Evolutionary conservation across 2,888 invertebrate species (phyloP).

Genomic region (Hirtodrosophila histrioides): DNA sequence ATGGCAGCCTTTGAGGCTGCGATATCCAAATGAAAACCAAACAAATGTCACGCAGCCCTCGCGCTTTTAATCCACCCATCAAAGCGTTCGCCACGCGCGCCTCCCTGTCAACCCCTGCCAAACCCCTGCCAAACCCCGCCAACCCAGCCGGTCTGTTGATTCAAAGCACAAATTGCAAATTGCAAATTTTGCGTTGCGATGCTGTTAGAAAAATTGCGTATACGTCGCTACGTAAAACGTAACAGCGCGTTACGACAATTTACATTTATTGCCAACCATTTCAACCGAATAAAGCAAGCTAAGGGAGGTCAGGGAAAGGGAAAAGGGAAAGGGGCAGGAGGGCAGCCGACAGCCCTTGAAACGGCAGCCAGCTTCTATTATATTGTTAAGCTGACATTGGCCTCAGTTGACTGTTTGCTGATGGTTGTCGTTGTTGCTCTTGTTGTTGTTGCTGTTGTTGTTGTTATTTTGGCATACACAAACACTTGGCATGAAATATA

Average conservation of each 20-base stretch:
- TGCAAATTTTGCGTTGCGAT: slow-evolving; percentile 35
- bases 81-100: neutral
- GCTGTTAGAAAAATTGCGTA: slow-evolving; percentile 45
- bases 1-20: slow-evolving; percentile 60
- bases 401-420: slow-evolving; percentile 29
- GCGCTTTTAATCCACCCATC: slow-evolving; percentile 9
- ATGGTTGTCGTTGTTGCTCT: neutral
- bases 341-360: slow-evolving; percentile 5
- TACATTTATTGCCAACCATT: slow-evolving; percentile 54
- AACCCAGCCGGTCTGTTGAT: slow-evolving; percentile 49
- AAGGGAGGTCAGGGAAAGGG: neutral
- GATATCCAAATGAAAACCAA: slow-evolving; percentile 71
- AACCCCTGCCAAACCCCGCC: neutral
- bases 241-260: slow-evolving; percentile 44
- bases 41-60: slow-evolving; percentile 67
- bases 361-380: slow-evolving; percentile 45
- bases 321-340: neutral
- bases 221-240: slow-evolving; percentile 38
- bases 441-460: slow-evolving; percentile 16
- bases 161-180: slow-evolving; percentile 67
- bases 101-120: no score
- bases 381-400: slow-evolving; percentile 63
- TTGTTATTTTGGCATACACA: slow-evolving; percentile 31
- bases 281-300: slow-evolving; percentile 19
- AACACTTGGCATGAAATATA: slow-evolving; percentile 61